Base-by-base conservation (phyloP, 2,113 vertebrate genomes). In the Amphilophus citrinellus region DNA sequence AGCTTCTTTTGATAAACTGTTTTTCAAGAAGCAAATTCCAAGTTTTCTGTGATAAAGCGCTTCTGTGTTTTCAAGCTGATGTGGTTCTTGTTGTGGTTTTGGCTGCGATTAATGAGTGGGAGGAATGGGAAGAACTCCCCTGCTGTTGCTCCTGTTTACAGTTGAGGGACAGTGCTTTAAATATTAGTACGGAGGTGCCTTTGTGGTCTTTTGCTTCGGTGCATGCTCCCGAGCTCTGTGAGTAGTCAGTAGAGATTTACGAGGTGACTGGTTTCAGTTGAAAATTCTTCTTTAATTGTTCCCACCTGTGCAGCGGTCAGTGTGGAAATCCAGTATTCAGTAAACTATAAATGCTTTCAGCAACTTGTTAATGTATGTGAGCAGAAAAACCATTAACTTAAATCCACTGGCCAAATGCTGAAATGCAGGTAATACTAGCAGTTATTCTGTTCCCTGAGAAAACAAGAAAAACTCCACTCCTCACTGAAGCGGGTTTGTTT, bases 131-230 rank as follows among this genome's bases (percentile, higher is more conserved):
- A 61, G 4, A 78, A 81, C 85, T 87, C 78, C 71, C 85, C 81
- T 65, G 1, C 76, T 76, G 87, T 59, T 58, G 9, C 83, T 87
- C 42, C 77, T 80, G 66, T 93, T 93, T 87, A 90, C 80, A 86
- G 78, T 76, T 39, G n/a, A 59, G 66, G 75, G 73, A 84, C 42
- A 4, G 80, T n/a, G 22, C 63, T 78, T 78, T 58, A 65, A 81
- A 39, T 65, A 27, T 82, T 47, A 84, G 30, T 59, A 9, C 50
- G 37, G 57, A 60, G 35, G 24, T 30, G 71, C 2, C 1, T 39
- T 68, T 30, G 15, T 57, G 5, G 39, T 10, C 1, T 65, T 73
- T 77, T 62, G 11, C 47, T 77, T 56, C 6, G 22, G 27, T 76
- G 61, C 35, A 5, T 18, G 47, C 62, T 79, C 10, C 24, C 47